Conservation (phyloP, 2,113 vertebrate genomes). For the Salvelinus alpinus region DNA sequence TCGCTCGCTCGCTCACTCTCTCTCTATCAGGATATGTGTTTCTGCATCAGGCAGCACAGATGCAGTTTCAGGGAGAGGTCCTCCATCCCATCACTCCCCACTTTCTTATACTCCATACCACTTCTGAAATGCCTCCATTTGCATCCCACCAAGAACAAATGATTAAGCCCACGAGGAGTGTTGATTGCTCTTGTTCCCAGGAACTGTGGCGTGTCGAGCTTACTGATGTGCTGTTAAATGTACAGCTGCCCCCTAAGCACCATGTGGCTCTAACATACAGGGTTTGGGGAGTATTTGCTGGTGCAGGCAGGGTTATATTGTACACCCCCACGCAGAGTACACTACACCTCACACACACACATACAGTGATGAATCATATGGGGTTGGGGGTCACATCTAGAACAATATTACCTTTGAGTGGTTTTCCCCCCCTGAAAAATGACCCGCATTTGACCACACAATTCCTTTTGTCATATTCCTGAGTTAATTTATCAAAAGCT, state of each 20-base stretch:
- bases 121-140: constrained; percentile 42
- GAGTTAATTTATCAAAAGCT: neutral
- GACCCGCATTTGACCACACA: no score
- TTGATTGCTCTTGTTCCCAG: constrained; percentile 1
- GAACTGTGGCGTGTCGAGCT: constrained; percentile 8
- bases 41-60: constrained; percentile 35
- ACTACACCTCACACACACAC: no score
- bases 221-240: constrained; percentile 4
- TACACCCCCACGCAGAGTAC: no score
- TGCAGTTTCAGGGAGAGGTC: constrained; percentile 41
- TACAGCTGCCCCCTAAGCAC: constrained; percentile 11
- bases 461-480: no score
- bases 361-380: neutral
- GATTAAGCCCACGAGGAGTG: constrained; percentile 9
- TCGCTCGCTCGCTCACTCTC: neutral
- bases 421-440: no score
- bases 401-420: no score
- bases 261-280: neutral
- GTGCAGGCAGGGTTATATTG: no score
- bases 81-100: constrained; percentile 14
- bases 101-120: constrained; percentile 20
- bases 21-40: neutral
- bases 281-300: neutral
- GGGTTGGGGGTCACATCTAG: neutral
- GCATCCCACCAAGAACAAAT: constrained; percentile 37